Conservation (phyloP, 2,888 invertebrate species). For the Himalopsyche japonica region DNA sequence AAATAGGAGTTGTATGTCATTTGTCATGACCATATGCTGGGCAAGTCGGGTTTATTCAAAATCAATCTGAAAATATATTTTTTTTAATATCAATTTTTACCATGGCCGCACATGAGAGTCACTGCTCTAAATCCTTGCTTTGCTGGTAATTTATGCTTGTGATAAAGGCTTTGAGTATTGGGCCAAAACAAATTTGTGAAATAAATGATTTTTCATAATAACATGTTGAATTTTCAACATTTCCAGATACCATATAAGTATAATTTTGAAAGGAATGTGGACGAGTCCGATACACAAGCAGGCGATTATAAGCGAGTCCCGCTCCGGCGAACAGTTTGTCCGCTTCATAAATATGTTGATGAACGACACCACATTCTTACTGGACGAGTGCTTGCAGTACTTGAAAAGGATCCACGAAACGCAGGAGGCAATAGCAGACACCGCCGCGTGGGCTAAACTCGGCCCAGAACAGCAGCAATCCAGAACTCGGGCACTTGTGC, state of each 20-base stretch:
- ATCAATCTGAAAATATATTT: too few relatives aligned
- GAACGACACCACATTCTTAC: slow-evolving; percentile 96
- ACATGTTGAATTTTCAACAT: neutral
- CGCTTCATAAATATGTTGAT: slow-evolving; percentile 97
- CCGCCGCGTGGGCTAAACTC: slow-evolving; percentile 67
- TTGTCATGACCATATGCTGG: too few relatives aligned
- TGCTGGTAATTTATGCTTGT: too few relatives aligned
- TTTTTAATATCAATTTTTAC: too few relatives aligned
- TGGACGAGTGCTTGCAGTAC: slow-evolving; percentile 93
- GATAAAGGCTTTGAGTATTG: too few relatives aligned
- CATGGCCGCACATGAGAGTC: too few relatives aligned
- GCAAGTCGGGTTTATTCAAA: too few relatives aligned
- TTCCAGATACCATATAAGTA: slow-evolving; percentile 85
- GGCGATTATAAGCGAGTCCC: slow-evolving; percentile 89
- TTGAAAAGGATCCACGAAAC: slow-evolving; percentile 85
- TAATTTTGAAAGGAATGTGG: slow-evolving; percentile 97
- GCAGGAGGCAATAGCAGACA: slow-evolving; percentile 80
- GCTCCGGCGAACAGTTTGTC: slow-evolving; percentile 89
- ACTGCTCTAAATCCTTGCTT: too few relatives aligned
- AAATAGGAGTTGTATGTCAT: too few relatives aligned
- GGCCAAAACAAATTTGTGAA: too few relatives aligned
- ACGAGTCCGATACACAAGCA: slow-evolving; percentile 81
- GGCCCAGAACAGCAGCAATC: slow-evolving; percentile 72
- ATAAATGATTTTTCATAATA: too few relatives aligned
- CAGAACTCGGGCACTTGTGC: slow-evolving; percentile 75